Evolutionary conservation across 2,797 vertebrate species (phyloP).

Genomic region (Sciaenops ocellatus): DNA sequence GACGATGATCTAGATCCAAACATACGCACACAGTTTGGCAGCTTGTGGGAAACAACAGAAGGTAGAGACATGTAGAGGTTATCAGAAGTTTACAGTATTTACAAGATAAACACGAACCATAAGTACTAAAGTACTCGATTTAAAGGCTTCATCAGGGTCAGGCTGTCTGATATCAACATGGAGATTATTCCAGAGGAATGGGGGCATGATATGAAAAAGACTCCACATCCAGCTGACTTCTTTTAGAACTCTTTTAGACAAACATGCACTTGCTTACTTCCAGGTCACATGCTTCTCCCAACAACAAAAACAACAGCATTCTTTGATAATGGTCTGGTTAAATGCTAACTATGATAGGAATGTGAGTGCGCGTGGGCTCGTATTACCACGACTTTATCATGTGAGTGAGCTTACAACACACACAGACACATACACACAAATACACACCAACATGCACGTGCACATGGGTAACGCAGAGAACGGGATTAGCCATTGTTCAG

Average conservation of each 20-base stretch:
- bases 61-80: too few species aligned
- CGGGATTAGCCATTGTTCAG: conserved; percentile 67
- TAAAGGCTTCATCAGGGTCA: too few species aligned
- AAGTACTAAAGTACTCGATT: too few species aligned
- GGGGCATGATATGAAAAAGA: too few species aligned
- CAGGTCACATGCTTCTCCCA: conserved; percentile 67
- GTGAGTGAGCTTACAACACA: conserved; percentile 71
- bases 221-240: too few species aligned
- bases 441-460: conserved; percentile 8
- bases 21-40: too few species aligned
- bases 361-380: conserved; percentile 55
- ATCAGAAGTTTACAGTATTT: too few species aligned
- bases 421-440: conserved; percentile 25
- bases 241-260: background rate
- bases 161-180: too few species aligned
- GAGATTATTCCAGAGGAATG: too few species aligned
- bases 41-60: too few species aligned
- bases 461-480: conserved; percentile 33
- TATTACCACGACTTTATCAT: conserved; percentile 71
- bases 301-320: conserved; percentile 71
- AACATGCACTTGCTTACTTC: conserved; percentile 53
- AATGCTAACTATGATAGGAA: conserved; percentile 77
- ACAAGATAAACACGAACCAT: too few species aligned
- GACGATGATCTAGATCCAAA: too few species aligned
- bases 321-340: conserved; percentile 69